phyloP scores from a whole-genome alignment of 2,113 vertebrate species.

The Anser cygnoides region DNA sequence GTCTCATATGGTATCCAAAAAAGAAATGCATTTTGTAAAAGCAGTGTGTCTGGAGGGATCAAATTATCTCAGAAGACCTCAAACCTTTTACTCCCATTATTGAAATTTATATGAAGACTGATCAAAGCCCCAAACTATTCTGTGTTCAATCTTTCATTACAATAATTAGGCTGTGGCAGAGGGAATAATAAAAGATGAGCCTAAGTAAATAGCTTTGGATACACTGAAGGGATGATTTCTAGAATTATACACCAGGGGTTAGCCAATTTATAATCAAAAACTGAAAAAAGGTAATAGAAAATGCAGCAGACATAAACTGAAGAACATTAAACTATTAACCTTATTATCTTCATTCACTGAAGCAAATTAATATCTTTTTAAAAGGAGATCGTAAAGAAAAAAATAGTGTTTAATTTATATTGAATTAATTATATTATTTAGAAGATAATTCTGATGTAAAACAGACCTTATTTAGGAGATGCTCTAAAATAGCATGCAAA shows the following conservation, averaged over 20 bases:
- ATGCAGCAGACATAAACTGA: constrained; percentile 57
- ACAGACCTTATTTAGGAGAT: constrained; percentile 18
- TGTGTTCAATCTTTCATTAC: constrained; percentile 68
- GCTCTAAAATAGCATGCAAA: background rate
- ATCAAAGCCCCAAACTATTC: constrained; percentile 68
- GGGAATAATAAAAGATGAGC: constrained; percentile 71
- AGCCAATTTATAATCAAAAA: constrained; percentile 72
- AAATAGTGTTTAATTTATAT: constrained; percentile 48
- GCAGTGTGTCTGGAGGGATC: constrained; percentile 54
- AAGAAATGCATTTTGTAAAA: background rate
- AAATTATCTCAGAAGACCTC: constrained; percentile 46
- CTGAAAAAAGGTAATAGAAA: constrained; percentile 64
- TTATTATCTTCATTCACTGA: constrained; percentile 69
- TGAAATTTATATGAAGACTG: constrained; percentile 70
- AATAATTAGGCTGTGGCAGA: constrained; percentile 72
- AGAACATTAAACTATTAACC: constrained; percentile 72
- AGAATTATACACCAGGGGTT: constrained; percentile 66
- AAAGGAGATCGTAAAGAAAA: constrained; percentile 51
- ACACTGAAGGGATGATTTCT: constrained; percentile 65
- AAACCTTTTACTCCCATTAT: constrained; percentile 64
- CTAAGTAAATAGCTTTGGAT: constrained; percentile 70
- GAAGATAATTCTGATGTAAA: constrained; percentile 22
- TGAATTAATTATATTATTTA: constrained; percentile 54
- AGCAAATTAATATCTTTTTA: constrained; percentile 66
- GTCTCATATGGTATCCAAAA: background rate